phyloP scores from a whole-genome alignment of 2,797 vertebrate genomes.

The Sebastes oblongus region DNA sequence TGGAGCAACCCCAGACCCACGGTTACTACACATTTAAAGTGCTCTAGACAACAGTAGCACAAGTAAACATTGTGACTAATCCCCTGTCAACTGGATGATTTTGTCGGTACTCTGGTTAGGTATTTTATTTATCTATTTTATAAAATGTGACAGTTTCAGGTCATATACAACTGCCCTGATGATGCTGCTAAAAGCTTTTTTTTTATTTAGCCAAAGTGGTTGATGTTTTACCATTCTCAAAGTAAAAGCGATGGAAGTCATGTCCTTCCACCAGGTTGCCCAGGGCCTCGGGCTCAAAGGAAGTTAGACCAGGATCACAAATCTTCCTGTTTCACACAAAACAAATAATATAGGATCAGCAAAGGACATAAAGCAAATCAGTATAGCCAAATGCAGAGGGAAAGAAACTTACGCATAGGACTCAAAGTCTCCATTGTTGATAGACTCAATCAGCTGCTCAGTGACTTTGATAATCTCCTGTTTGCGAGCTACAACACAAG shows the following conservation, averaged over 20 bases:
- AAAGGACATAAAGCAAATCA: neutral
- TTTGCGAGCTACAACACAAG: conserved; percentile 82
- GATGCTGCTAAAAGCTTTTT: neutral
- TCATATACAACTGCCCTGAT: neutral
- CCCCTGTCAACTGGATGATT: neutral
- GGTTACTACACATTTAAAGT: neutral
- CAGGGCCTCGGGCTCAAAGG: conserved; percentile 94
- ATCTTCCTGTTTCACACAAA: conserved; percentile 83
- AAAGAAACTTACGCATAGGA: conserved; percentile 89
- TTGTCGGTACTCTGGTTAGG: neutral
- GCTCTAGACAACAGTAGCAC: neutral
- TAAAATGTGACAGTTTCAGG: neutral
- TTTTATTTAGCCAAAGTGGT: neutral
- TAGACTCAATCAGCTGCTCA: conserved; percentile 88
- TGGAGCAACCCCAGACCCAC: neutral
- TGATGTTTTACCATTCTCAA: conserved; percentile 87
- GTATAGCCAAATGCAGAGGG: neutral
- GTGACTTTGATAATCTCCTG: conserved; percentile 91
- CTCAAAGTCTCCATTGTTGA: conserved; percentile 97
- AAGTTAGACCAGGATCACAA: conserved; percentile 94
- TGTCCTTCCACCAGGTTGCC: conserved; percentile 97
- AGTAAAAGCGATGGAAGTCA: conserved; percentile 97
- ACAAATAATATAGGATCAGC: neutral
- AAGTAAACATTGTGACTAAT: neutral
- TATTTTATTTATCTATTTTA: neutral